Percentiles rank a stretch among this genome's conserved stretches.
phyloP scores from a whole-genome alignment of 2,888 invertebrate genomes.

The Diarsia mendica region DNA sequence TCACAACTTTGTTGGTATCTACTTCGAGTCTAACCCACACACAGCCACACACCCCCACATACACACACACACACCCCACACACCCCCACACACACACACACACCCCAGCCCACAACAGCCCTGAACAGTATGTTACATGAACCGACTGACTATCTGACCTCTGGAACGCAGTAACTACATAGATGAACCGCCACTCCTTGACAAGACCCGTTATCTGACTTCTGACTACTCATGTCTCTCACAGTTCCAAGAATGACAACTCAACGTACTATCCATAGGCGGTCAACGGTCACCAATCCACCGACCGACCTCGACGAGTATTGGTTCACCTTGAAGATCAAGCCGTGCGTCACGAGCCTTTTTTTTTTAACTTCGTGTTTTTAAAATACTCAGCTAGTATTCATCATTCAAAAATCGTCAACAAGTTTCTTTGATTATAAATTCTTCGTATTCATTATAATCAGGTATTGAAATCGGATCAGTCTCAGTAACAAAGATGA shows the following conservation, averaged over 20 bases:
- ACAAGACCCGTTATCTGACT: neutral
- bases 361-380: neutral
- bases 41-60: too few relatives aligned
- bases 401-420: neutral
- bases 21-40: too few relatives aligned
- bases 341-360: neutral
- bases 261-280: neutral
- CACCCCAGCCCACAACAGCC: too few relatives aligned
- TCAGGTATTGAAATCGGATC: constrained; percentile 15
- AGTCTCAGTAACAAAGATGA: constrained; percentile 20
- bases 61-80: too few relatives aligned
- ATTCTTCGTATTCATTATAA: neutral
- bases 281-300: neutral
- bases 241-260: neutral
- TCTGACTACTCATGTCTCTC: neutral
- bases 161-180: neutral
- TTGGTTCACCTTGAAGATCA: neutral
- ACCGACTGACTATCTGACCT: neutral
- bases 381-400: neutral
- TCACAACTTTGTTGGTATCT: too few relatives aligned
- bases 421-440: neutral
- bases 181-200: neutral
- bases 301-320: neutral
- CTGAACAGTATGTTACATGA: too few relatives aligned
- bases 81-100: too few relatives aligned